A percentile compares a stretch with the other conserved stretches of the same genome.
Evolutionary conservation across 1,140 invertebrate species (phyloP).

Genomic region (Pogonognathellus flavescens): DNA sequence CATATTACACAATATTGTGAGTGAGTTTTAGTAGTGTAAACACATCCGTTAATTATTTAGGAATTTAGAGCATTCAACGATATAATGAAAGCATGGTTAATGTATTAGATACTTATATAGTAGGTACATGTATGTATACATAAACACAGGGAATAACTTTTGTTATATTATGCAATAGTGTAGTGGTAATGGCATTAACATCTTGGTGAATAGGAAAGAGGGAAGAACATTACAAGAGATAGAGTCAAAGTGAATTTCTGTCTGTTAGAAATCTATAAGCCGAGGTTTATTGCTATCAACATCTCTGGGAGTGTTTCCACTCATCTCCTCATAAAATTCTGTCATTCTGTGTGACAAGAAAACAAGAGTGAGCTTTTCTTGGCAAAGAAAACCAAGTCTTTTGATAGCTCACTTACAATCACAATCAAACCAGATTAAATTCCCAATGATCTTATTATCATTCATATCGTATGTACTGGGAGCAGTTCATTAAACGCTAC

Average conservation of each 20-base stretch:
- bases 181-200: neutral
- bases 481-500: no score
- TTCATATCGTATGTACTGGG: neutral
- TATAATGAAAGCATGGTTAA: no score
- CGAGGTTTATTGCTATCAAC: neutral
- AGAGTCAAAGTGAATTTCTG: neutral
- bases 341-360: neutral
- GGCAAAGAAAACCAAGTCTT: neutral
- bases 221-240: neutral
- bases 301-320: conserved; percentile 20
- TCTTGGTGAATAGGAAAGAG: neutral
- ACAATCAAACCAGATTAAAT: neutral
- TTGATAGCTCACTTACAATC: neutral
- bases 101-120: no score
- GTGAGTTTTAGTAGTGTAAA: no score
- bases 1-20: no score
- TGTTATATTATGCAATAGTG: no score
- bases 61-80: no score
- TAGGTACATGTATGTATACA: no score
- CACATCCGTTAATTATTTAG: no score
- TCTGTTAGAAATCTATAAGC: neutral
- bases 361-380: neutral
- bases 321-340: conserved; percentile 30
- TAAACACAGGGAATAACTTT: no score
- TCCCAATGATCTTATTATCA: neutral